A percentile compares a stretch with the other conserved stretches of the same genome.
Conservation (phyloP, 2,797 vertebrate genomes). For the Molothrus ater region DNA sequence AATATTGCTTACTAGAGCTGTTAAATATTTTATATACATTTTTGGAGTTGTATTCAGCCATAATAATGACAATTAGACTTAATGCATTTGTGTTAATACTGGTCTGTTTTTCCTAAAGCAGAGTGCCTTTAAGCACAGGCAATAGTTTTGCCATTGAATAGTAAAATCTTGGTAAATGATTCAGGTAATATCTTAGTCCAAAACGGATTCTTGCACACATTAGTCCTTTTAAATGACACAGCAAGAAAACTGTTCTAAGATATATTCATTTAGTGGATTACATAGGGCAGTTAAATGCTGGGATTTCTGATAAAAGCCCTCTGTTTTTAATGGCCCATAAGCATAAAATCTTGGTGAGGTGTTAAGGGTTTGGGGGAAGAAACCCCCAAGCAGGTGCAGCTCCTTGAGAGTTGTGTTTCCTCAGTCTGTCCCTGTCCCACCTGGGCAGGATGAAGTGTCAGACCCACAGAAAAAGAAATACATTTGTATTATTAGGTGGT, state of each 20-base stretch:
- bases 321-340: background rate
- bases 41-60: background rate
- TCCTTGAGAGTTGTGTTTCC: background rate
- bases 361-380: background rate
- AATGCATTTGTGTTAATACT: background rate
- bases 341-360: background rate
- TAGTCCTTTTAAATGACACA: constrained; percentile 34
- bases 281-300: background rate
- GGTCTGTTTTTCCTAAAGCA: background rate
- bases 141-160: constrained; percentile 13
- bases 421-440: background rate
- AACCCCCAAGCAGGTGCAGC: background rate
- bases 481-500: background rate
- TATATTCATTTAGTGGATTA: background rate
- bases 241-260: constrained; percentile 4
- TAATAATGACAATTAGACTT: background rate
- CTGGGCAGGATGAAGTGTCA: background rate
- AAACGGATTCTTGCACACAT: background rate
- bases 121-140: background rate
- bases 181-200: background rate
- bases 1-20: background rate
- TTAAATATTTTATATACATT: background rate
- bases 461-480: background rate
- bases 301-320: background rate
- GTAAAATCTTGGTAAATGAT: background rate